Percentiles rank a stretch among this genome's conserved stretches.
phyloP scores from a whole-genome alignment of 1,140 invertebrate genomes.

The Eriosoma lanigerum region DNA sequence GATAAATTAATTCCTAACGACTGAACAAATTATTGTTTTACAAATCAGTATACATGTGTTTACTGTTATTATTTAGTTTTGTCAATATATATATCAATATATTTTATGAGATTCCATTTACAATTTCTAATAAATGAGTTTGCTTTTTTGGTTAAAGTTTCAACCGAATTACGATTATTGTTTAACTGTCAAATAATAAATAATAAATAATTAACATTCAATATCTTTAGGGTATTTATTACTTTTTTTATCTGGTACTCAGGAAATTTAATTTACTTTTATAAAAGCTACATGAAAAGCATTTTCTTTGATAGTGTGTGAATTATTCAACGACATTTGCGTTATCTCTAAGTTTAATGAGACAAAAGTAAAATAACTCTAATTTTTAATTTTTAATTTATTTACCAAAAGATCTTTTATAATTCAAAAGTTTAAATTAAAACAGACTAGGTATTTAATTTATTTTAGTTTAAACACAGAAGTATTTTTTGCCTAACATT shows the following conservation, averaged over 20 bases:
- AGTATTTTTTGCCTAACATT: neutral
- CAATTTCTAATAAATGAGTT: no score
- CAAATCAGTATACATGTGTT: no score
- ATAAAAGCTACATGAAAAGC: neutral
- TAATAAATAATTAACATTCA: no score
- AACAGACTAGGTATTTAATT: slow-evolving; percentile 13
- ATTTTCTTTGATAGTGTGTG: neutral
- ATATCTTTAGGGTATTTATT: neutral
- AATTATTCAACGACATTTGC: neutral
- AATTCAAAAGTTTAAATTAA: slow-evolving; percentile 7
- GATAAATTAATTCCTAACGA: no score
- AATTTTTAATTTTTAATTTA: slow-evolving; percentile 25
- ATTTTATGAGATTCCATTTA: no score
- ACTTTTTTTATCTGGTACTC: neutral
- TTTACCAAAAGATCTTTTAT: slow-evolving; percentile 1
- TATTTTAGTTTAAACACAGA: neutral
- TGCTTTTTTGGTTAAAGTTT: no score
- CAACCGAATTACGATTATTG: no score
- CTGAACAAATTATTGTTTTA: no score
- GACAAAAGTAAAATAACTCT: neutral
- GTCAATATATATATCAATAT: no score
- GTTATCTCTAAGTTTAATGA: slow-evolving; percentile 22
- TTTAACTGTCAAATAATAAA: neutral
- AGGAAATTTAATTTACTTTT: slow-evolving; percentile 22
- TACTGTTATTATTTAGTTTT: no score